Evolutionary conservation across 2,113 vertebrate species (phyloP).

Genomic region (Puma concolor): DNA sequence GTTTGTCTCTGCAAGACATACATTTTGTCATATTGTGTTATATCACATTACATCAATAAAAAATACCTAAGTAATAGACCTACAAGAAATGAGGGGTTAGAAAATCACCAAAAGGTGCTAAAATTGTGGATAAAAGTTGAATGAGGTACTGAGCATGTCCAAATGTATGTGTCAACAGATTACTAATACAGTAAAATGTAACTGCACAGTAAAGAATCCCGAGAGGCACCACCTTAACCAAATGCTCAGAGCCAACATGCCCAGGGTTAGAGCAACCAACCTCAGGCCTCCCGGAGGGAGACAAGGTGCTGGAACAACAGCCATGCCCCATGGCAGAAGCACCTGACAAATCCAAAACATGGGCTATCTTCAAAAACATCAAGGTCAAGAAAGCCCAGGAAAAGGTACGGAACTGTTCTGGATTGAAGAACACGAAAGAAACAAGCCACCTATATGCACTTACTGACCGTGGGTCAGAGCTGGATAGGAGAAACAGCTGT

Average conservation of each 20-base stretch:
- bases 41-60: not conserved
- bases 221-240: not conserved
- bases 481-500: rapidly evolving
- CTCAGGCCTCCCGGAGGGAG: not conserved
- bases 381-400: not conserved
- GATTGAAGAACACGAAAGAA: not conserved
- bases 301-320: not conserved
- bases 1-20: not conserved
- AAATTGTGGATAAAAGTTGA: not conserved
- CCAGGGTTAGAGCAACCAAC: no score
- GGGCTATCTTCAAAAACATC: not conserved
- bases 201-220: not conserved
- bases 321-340: not conserved
- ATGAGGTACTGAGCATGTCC: no score
- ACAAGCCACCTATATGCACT: rapidly evolving
- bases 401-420: no score
- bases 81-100: not conserved
- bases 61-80: not conserved
- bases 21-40: not conserved
- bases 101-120: not conserved
- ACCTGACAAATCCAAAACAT: not conserved
- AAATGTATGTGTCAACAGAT: not conserved
- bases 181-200: not conserved
- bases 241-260: no score
- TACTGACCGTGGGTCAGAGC: not conserved